Evolutionary conservation across 2,888 invertebrate species (phyloP).

Genomic region (Helicoverpa assulta): DNA sequence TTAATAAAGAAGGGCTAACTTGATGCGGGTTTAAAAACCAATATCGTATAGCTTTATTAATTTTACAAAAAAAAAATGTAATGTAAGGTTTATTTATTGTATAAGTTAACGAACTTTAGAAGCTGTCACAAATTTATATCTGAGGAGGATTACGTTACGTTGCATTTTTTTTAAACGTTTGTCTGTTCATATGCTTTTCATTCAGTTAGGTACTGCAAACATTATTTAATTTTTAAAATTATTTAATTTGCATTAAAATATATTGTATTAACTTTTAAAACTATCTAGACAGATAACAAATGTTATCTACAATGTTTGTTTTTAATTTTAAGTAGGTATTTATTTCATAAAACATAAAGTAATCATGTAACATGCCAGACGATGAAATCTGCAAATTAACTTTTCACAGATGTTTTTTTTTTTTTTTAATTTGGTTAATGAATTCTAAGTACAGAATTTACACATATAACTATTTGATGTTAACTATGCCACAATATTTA

Average conservation of each 20-base stretch:
- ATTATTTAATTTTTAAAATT: no score
- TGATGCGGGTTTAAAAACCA: not conserved
- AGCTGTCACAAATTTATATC: no score
- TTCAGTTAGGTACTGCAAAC: no score
- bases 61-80: no score
- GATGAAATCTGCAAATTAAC: not conserved
- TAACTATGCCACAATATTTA: not conserved
- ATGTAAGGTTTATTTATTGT: no score
- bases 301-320: not conserved
- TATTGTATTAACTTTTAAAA: not conserved
- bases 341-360: not conserved
- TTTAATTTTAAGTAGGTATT: not conserved
- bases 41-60: no score
- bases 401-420: not conserved
- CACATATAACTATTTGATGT: not conserved
- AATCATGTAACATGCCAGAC: not conserved
- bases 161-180: no score
- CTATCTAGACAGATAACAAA: not conserved
- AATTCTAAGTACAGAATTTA: no score
- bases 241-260: no score
- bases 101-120: no score
- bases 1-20: constrained; percentile 11
- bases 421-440: not conserved
- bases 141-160: no score
- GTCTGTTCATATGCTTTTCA: no score